Evolutionary conservation across 2,113 vertebrate species (phyloP).

Genomic region (Dipodomys spectabilis): DNA sequence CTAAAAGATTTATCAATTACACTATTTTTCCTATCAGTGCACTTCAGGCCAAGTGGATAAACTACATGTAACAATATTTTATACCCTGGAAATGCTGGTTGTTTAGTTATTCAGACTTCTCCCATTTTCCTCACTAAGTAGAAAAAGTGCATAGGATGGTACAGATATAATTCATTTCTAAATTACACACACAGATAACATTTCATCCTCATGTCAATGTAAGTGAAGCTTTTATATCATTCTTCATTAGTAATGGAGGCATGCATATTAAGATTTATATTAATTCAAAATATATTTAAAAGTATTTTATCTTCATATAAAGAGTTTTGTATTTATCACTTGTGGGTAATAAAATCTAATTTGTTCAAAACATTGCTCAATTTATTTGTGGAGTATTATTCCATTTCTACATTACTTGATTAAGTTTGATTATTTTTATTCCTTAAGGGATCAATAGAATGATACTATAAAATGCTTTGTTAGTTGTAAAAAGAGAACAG

Average conservation of each 20-base stretch:
- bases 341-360: neutral
- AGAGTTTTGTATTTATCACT: neutral
- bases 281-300: slow-evolving; percentile 12
- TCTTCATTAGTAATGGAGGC: neutral
- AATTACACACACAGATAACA: neutral
- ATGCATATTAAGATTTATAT: neutral
- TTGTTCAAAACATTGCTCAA: neutral
- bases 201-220: neutral
- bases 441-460: neutral
- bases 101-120: neutral
- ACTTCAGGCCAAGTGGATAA: neutral
- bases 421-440: neutral
- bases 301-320: slow-evolving; percentile 17
- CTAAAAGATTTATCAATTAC: neutral
- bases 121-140: neutral
- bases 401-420: neutral
- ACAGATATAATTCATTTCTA: neutral
- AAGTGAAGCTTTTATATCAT: neutral
- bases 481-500: neutral
- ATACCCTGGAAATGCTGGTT: neutral
- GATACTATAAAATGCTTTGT: neutral
- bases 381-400: neutral
- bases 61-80: neutral
- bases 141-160: neutral
- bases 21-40: neutral